phyloP scores from a whole-genome alignment of 2,888 invertebrate genomes.

The Trisateles emortualis region DNA sequence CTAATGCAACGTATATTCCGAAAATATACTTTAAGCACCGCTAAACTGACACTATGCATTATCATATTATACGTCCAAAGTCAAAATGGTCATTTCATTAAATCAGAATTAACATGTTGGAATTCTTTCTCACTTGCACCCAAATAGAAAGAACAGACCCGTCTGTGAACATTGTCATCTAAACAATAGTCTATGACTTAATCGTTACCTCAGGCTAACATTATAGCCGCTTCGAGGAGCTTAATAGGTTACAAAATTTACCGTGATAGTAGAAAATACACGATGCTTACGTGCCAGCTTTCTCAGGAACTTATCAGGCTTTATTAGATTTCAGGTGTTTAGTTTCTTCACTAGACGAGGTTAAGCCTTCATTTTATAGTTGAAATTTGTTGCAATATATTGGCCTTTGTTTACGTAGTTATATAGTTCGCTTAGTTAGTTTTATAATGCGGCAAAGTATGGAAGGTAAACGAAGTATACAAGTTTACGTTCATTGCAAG shows the following conservation, averaged over 20 bases:
- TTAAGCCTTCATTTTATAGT: conserved; percentile 52
- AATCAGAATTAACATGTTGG: neutral
- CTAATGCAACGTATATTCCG: too few relatives aligned
- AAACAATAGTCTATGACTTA: conserved; percentile 75
- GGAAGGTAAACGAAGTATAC: too few relatives aligned
- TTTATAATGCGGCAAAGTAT: conserved; percentile 15
- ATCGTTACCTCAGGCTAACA: conserved; percentile 85
- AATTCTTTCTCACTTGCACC: neutral
- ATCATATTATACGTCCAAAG: too few relatives aligned
- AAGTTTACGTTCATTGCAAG: too few relatives aligned
- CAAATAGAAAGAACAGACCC: conserved; percentile 24
- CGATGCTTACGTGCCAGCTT: conserved; percentile 79
- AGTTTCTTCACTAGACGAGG: conserved; percentile 60
- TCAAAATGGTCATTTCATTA: too few relatives aligned
- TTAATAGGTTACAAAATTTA: conserved; percentile 86
- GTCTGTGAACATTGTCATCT: conserved; percentile 49
- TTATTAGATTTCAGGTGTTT: conserved; percentile 77
- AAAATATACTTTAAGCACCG: too few relatives aligned
- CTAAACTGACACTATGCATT: too few relatives aligned
- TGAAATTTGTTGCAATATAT: conserved; percentile 49
- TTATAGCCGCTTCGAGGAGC: conserved; percentile 85
- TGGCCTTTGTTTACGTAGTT: conserved; percentile 37
- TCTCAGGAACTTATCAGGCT: conserved; percentile 73
- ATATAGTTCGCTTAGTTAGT: conserved; percentile 19
- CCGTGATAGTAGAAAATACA: conserved; percentile 85